These are phyloP conservation scores for Holocentrus rufus DNA, from an alignment of 2,797 vertebrate species.

Conservation along the genomic window DNA sequence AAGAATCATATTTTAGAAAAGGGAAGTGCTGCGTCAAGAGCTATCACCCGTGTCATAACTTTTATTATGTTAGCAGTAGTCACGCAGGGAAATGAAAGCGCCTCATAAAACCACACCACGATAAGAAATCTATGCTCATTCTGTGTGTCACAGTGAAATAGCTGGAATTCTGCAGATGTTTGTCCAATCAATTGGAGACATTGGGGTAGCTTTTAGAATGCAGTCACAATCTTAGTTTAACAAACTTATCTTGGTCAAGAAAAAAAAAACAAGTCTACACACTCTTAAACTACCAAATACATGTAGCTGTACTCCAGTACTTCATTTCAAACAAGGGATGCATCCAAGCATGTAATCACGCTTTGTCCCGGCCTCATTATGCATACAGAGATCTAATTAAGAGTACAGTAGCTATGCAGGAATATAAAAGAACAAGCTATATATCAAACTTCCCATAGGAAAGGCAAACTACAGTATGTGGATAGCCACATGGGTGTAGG, in stretches of 20 bases:
- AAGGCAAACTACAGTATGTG: constrained; percentile 3
- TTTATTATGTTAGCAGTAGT: constrained; percentile 29
- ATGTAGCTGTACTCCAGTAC: constrained; percentile 9
- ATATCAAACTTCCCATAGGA: constrained; percentile 25
- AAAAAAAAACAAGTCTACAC: constrained; percentile 10
- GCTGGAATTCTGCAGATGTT: constrained; percentile 64
- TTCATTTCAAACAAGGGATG: constrained; percentile 55
- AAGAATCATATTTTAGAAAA: constrained; percentile 4
- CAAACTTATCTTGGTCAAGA: constrained; percentile 31
- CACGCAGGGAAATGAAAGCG: constrained; percentile 13
- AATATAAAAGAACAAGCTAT: constrained; percentile 36
- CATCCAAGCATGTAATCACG: constrained; percentile 29
- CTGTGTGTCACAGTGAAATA: constrained; percentile 48
- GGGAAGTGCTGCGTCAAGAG: constrained; percentile 12
- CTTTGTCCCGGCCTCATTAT: constrained; percentile 57
- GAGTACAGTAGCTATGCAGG: constrained; percentile 36
- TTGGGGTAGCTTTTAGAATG: constrained; percentile 46
- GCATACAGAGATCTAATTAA: constrained; percentile 43
- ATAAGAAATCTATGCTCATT: constrained; percentile 30
- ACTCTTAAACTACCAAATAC: constrained; percentile 19
- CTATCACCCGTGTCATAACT: background rate
- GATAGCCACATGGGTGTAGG: background rate
- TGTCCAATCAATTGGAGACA: constrained; percentile 59
- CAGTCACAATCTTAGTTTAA: constrained; percentile 18
- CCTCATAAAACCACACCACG: constrained; percentile 24